Evolutionary conservation across 2,113 vertebrate genomes (phyloP).

Genomic region (Raja brachyura): DNA sequence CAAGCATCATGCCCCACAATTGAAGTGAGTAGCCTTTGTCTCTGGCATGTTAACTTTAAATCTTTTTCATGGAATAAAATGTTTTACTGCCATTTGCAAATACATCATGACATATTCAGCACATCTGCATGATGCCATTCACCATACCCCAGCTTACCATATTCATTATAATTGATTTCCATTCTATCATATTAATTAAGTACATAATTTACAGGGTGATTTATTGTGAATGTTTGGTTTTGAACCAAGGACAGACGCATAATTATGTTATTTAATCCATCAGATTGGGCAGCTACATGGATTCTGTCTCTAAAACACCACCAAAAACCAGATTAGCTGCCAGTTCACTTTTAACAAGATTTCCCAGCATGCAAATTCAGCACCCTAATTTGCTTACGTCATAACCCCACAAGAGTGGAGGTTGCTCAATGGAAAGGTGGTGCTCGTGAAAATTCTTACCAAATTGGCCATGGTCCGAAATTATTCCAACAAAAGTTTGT

Average conservation of each 20-base stretch:
- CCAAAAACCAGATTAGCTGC: neutral
- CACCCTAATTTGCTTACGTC: neutral
- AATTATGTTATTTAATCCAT: slow-evolving; percentile 16
- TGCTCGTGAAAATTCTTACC: too few relatives aligned
- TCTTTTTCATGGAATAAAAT: too few relatives aligned
- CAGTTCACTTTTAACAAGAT: neutral
- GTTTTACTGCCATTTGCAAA: too few relatives aligned
- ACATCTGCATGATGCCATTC: neutral
- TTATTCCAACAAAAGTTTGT: neutral
- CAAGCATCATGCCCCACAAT: too few relatives aligned
- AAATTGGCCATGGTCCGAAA: neutral
- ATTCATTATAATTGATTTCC: neutral
- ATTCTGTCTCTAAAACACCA: neutral
- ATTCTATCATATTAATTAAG: neutral
- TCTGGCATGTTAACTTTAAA: too few relatives aligned
- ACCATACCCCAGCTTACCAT: neutral
- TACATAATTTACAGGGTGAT: neutral
- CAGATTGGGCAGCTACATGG: neutral
- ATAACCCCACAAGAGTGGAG: neutral
- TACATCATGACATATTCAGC: too few relatives aligned
- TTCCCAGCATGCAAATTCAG: neutral
- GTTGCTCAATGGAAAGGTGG: neutral
- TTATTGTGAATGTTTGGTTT: neutral
- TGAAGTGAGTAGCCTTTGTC: too few relatives aligned
- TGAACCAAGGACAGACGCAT: neutral